phyloP scores from a whole-genome alignment of 2,113 vertebrate genomes.

The Casuarius casuarius region DNA sequence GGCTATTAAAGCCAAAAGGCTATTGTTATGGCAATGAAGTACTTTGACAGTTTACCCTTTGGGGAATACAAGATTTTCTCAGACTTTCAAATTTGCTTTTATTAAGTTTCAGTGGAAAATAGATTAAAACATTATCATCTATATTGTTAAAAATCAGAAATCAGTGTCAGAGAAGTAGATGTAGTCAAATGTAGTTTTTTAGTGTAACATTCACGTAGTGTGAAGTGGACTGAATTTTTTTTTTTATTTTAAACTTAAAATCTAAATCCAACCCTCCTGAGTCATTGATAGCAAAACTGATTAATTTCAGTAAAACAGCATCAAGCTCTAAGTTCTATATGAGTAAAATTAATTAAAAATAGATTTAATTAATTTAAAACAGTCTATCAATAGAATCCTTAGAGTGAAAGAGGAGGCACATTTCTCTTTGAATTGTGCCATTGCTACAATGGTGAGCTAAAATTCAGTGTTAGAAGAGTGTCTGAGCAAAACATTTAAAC shows the following conservation, averaged over 20 bases:
- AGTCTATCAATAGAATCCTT: not conserved
- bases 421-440: not conserved
- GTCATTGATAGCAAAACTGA: not conserved
- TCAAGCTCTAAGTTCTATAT: not conserved
- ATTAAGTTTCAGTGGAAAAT: not conserved
- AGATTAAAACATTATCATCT: not conserved
- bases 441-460: not conserved
- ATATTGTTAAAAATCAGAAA: not conserved
- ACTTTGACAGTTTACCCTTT: not conserved
- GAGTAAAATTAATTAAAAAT: not conserved
- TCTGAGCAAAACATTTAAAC: not conserved
- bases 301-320: not conserved
- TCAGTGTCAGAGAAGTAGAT: not conserved
- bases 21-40: constrained; percentile 7
- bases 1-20: not conserved
- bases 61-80: not conserved
- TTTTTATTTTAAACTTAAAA: not conserved
- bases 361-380: not conserved
- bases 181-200: not conserved
- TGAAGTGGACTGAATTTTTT: not conserved
- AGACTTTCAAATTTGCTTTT: not conserved
- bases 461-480: not conserved
- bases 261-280: not conserved
- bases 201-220: not conserved
- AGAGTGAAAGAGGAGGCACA: not conserved